Conservation (phyloP, 2,888 invertebrate species). For the Psococerastis gibbosa region DNA sequence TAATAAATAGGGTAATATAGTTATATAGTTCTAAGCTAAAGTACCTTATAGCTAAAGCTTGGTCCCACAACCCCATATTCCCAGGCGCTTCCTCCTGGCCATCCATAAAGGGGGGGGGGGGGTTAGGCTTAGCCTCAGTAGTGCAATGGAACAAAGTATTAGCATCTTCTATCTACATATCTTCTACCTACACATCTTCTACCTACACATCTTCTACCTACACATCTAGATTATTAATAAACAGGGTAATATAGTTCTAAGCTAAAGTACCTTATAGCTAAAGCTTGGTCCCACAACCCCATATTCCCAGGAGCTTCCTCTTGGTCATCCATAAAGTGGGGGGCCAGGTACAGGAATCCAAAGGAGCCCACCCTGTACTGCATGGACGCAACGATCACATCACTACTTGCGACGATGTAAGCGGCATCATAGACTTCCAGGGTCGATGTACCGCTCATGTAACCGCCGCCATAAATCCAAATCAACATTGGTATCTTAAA, state of each 20-base stretch:
- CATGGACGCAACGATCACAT: slow-evolving; percentile 87
- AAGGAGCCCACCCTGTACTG: slow-evolving; percentile 88
- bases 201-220: no score
- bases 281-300: slow-evolving; percentile 85
- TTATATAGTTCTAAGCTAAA: no score
- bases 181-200: no score
- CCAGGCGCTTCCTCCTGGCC: slow-evolving; percentile 47
- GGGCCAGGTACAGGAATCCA: slow-evolving; percentile 68
- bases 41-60: slow-evolving; percentile 70
- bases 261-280: slow-evolving; percentile 67
- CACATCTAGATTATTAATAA: no score
- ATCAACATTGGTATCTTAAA: slow-evolving; percentile 53
- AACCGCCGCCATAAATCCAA: slow-evolving; percentile 91
- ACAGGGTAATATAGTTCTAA: no score
- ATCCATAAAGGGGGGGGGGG: not conserved
- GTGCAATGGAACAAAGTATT: no score
- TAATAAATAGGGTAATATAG: no score
- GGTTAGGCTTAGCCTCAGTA: no score
- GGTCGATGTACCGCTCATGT: slow-evolving; percentile 81
- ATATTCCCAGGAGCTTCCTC: slow-evolving; percentile 79
- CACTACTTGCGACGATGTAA: slow-evolving; percentile 71
- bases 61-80: slow-evolving; percentile 90
- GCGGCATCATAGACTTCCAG: slow-evolving; percentile 89
- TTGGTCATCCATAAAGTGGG: slow-evolving; percentile 43
- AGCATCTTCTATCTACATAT: no score